Base-by-base conservation (phyloP, 2,797 vertebrate genomes). In the Atherinosoma microstoma region DNA sequence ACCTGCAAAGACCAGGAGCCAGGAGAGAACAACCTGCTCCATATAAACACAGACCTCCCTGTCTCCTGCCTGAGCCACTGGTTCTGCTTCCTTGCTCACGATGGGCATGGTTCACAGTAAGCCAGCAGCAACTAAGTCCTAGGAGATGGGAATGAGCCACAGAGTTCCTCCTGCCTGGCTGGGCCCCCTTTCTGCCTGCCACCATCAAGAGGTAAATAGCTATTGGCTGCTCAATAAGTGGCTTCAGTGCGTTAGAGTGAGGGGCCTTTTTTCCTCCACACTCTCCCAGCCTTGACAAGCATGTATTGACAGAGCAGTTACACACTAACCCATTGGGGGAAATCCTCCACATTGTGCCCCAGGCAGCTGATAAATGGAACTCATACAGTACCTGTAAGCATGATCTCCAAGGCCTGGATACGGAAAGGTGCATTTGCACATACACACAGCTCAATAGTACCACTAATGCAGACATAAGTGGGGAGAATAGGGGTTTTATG, bases 181-280 rank as follows among this genome's bases (percentile, higher is more conserved):
- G 70, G 88, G 90, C 80, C 88, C 84, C 78, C 87, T 86, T 87
- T 80, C 75, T 36, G 87, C 89, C 91, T 90, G 87, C 93, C 91
- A 91, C 88, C 90, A 79, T 95, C 92, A 90, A 93, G 91, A 94
- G 91, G 91, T 95, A 98, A 99, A 99, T 98, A 97, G 96, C 96
- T 98, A 97, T 98, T 97, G 97, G 97, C 97, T 98, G 97, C 96
- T 97, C 96, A 97, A 97, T 98, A 98, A 98, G 97, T 96, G 96
- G 96, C 95, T 95, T 95, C 85, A 95, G 94, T 92, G 95, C 96
- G 95, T 90, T 95, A 94, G 96, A 97, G 96, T 96, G 95, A 96
- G 91, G 91, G 91, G 92, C 89, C 94, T 93, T 94, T 93, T 89
- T 87, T 69, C 91, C 94, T 94, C 94, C 94, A 89, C 91, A 91